Evolutionary conservation across 2,113 vertebrate genomes (phyloP).

Genomic region (Zosterops pallidus): DNA sequence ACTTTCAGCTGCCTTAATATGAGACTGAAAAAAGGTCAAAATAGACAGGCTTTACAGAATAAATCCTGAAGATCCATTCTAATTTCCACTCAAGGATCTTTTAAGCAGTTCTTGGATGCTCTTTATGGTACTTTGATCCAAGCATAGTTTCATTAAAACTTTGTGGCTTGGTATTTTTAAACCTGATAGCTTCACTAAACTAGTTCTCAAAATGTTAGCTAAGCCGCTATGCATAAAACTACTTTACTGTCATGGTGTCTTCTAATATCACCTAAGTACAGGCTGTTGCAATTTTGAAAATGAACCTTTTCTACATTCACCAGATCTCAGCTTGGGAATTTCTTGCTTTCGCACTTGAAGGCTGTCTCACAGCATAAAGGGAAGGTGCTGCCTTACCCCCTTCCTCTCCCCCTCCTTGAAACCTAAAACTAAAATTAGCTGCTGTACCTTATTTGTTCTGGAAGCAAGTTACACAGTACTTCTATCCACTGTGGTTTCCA

Average conservation of each 20-base stretch:
- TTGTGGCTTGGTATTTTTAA: constrained; percentile 76
- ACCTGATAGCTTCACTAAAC: constrained; percentile 77
- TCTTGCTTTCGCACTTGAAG: constrained; percentile 57
- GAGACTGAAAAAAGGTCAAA: constrained; percentile 76
- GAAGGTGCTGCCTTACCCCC: constrained; percentile 62
- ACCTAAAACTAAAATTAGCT: constrained; percentile 74
- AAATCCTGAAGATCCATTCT: constrained; percentile 82
- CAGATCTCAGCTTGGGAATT: constrained; percentile 71
- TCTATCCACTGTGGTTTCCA: constrained; percentile 75
- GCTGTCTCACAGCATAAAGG: constrained; percentile 56
- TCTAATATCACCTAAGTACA: constrained; percentile 76
- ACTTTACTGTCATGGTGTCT: constrained; percentile 78
- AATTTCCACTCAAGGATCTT: constrained; percentile 80
- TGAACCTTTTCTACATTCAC: constrained; percentile 73
- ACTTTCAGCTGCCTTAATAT: constrained; percentile 73
- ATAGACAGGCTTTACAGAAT: constrained; percentile 77
- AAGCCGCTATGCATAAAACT: constrained; percentile 78
- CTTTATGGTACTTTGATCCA: constrained; percentile 79
- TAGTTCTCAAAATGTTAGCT: constrained; percentile 74
- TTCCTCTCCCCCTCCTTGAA: constrained; percentile 59
- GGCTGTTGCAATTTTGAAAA: constrained; percentile 71
- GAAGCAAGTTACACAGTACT: constrained; percentile 75
- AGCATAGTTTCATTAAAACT: constrained; percentile 80
- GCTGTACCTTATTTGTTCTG: constrained; percentile 73
- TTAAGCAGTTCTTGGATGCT: constrained; percentile 78